Evolutionary conservation across 1,140 invertebrate genomes (phyloP).

Genomic region (Drosophila saltans): DNA sequence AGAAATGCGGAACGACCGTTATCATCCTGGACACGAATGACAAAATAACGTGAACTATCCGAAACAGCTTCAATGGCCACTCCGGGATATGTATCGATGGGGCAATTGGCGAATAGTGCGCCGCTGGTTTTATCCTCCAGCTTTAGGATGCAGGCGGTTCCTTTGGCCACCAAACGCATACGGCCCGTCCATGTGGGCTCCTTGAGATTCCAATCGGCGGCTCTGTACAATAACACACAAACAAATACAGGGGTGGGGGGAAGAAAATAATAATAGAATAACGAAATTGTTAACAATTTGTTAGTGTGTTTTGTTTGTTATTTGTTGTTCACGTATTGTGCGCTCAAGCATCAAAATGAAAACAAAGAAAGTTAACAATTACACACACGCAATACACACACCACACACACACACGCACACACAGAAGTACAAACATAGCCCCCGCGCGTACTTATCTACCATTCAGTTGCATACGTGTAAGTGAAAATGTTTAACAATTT

Average conservation of each 20-base stretch:
- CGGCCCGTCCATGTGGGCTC: constrained; percentile 98
- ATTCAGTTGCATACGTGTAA: constrained; percentile 50
- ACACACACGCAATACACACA: constrained; percentile 35
- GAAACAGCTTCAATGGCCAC: constrained; percentile 97
- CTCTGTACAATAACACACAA: constrained; percentile 85
- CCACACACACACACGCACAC: constrained; percentile 11
- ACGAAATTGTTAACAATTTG: background rate
- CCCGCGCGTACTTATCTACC: constrained; percentile 3
- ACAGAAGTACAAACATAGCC: background rate
- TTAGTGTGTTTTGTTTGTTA: constrained; percentile 11
- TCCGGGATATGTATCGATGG: constrained; percentile 97
- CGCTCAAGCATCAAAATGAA: constrained; percentile 44
- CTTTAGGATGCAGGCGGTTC: constrained; percentile 93
- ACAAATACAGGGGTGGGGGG: background rate
- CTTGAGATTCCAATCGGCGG: constrained; percentile 98
- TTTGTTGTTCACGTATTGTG: constrained; percentile 26
- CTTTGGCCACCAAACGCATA: constrained; percentile 95
- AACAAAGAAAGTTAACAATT: constrained; percentile 62
- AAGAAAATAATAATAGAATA: background rate
- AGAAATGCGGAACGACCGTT: constrained; percentile 98
- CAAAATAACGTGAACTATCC: constrained; percentile 99
- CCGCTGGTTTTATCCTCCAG: constrained; percentile 97
- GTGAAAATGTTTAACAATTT: constrained; percentile 48
- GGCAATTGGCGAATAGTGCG: constrained; percentile 99
- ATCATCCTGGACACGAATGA: constrained; percentile 97